Evolutionary conservation across 2,888 invertebrate species (phyloP), one percentile per base, ranked within the genome.

Genomic region (Diarsia mendica): DNA sequence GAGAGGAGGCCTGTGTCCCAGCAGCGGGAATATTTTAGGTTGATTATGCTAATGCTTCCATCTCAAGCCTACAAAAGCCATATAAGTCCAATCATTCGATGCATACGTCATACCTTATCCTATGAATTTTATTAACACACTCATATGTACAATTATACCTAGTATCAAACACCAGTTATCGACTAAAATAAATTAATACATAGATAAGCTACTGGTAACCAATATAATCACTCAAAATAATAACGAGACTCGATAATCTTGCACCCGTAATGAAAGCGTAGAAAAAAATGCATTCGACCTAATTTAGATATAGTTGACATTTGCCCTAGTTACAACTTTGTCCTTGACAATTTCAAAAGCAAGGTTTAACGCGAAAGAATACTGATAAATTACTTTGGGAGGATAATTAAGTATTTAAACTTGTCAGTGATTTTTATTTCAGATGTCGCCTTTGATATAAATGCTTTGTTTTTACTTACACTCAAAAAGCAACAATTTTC

Each of bases 241-340:
- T 65, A 44, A 55, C 49, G 64, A 80, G 78, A 77, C 83, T 83
- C 78, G 48, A 53, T 61, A 68, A 71, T 49, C 23, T 83, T 68
- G 60, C 23, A 77, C 63, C 51, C 58, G 49, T 67, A 82, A 67
- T 44, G 23, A 77, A 53, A 65, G 23, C 13, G 44, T 46, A 46
- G 51, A 48, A 66, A 53, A 51, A 72, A 72, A 82, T 63, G 13
- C n/a, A 61, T 58, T 49, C 39, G 49, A 61, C 20, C 9, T n/a
- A 18, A 11, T 39, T 55, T 2, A 48, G 48, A 20, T 23, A 20
- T 6, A 11, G 28, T 15, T 58, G 8, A 28, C 28, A 58, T 15
- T 58, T 58, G 15, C 55, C 1, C 23, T 2, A 28, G 23, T 9
- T 28, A 9, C 28, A 28, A 28, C 6, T 28, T 28, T 28, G 15